These are phyloP conservation scores for Albula goreensis DNA, from an alignment of 2,113 vertebrate species.

Conservation along the genomic window DNA sequence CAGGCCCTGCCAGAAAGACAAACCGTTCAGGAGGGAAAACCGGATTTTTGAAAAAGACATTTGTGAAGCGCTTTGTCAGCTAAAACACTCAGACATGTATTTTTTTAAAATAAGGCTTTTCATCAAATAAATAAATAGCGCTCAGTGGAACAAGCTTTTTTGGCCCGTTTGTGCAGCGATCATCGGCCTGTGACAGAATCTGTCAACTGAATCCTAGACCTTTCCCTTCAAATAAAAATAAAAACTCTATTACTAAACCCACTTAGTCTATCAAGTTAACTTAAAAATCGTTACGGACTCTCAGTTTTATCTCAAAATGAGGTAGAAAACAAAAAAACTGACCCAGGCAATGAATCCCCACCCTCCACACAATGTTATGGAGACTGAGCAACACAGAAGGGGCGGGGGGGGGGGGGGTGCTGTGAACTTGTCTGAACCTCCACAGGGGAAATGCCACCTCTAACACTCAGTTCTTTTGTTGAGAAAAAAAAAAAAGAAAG, in stretches of 20 bases:
- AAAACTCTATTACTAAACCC: no score
- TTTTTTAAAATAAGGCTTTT: conserved; percentile 34
- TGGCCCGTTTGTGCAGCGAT: background rate
- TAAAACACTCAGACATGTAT: conserved; percentile 11
- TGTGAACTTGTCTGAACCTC: background rate
- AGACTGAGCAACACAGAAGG: no score
- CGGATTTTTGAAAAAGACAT: conserved; percentile 32
- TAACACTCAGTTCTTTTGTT: background rate
- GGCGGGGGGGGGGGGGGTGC: no score
- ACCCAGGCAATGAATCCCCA: no score
- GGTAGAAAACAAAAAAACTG: no score
- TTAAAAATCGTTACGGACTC: no score
- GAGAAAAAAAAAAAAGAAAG: background rate
- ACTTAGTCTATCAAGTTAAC: no score
- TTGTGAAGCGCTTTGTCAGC: conserved; percentile 42
- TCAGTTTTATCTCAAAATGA: no score
- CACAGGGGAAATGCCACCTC: background rate
- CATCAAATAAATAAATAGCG: background rate
- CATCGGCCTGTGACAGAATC: background rate
- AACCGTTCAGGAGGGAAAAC: conserved; percentile 8
- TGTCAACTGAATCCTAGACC: background rate
- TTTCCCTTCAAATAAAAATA: background rate
- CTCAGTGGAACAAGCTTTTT: background rate
- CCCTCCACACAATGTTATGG: no score
- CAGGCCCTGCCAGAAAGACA: conserved; percentile 34